Base-by-base conservation (phyloP, 2,113 vertebrate species). In the Synodontis membranacea region DNA sequence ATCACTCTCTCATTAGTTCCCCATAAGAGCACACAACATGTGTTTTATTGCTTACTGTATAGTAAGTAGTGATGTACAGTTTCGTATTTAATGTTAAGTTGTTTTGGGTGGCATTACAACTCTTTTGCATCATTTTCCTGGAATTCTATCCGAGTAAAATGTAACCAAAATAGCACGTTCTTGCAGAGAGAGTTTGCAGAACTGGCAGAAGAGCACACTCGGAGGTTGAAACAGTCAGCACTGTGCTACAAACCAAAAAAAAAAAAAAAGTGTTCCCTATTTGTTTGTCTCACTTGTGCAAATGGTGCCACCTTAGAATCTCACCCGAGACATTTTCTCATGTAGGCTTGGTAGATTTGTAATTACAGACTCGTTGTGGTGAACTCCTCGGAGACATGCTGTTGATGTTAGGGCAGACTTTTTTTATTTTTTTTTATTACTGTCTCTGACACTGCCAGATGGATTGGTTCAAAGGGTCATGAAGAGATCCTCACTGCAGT, bases 401-500 rank as follows among this genome's bases (percentile, higher is more conserved):
- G n/a, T 48, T 78, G 74, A 66, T 66, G 58, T 23, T n/a, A 44
- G 31, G 74, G 58, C 56, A 75, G 68, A 15, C 14, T 46, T 84
- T 56, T 56, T 46, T 62, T 78, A n/a, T 42, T 84, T 31, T 54
- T 48, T 66, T 79, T 66, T 74, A 74, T 84, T 72, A 28, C 66
- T n/a, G 48, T 56, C 46, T 68, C 21, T 52, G 70, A 81, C 42
- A 74, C 39, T 23, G 25, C 68, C 56, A 87, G 70, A 78, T 54
- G 34, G 86, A 80, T 68, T 8, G 31, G 44, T 85, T 72, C 34
- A 81, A 82, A 68, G 70, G 79, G 48, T 82, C 50, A 82, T 70
- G 50, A 52, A 31, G 72, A 48, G 46, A 37, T 64, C 21, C 15
- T 80, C 12, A n/a, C 28, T 19, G 42, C 50, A 80, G 10, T 76